Base-by-base conservation (phyloP, 2,888 invertebrate genomes). In the Leucoptera coffeella region DNA sequence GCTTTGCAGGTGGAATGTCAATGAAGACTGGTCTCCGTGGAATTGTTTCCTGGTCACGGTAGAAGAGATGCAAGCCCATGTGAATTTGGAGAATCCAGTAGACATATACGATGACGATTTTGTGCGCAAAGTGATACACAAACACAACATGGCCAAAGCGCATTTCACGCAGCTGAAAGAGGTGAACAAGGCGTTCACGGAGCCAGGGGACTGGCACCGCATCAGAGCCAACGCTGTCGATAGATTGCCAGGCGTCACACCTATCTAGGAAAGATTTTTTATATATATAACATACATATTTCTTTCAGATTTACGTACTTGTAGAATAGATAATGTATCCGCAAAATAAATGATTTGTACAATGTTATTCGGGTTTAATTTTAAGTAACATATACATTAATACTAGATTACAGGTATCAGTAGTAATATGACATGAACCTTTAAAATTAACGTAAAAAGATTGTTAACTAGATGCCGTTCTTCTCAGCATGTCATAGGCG, bases 11-110 rank as follows among this genome's bases (percentile, higher is more conserved):
- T 95, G 92, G 85, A 69, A 80, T 34, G 74, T 74, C 22, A 60
- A 78, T 17, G 73, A 81, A 34, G 85, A 87, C 38, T 95, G 94
- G 94, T 78, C 90, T 1, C 95, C 94, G 1, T 95, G 94, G 94
- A 95, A 95, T 55, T 91, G 91, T 47, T 78, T 95, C 38, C 71
- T 94, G 23, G 64, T 95, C 2, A 92, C 92, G 0, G 76, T 81
- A 24, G 78, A 83, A 29, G 94, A 95, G 59, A 81, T 85, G 30
- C 78, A 81, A 31, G 77, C 80, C 25, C 94, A 95, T 50, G 61
- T 80, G 32, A 78, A 76, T 39, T 60, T 90, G 4, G 74, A 76
- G 12, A 59, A 75, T 29, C 67, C 85, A 3, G 62, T 74, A 28
- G 58, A 67, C 2, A 73, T 82, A 0, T 87, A 86, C 38, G 83